Conservation (phyloP, 2,113 vertebrate genomes). For the Microtus pennsylvanicus region DNA sequence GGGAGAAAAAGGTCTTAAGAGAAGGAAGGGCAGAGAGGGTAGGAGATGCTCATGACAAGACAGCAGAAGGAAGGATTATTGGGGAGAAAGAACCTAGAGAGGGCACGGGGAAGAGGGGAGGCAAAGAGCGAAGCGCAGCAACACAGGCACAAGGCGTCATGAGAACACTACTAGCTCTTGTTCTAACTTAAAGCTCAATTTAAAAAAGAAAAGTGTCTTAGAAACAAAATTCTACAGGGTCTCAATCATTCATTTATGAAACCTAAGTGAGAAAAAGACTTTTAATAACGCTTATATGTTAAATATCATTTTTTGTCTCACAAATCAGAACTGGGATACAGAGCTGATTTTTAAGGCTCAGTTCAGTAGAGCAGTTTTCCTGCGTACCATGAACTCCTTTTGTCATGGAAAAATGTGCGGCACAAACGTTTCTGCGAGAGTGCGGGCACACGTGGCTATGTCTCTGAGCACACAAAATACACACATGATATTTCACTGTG, state of each 20-base stretch:
- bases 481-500: slow-evolving; percentile 38
- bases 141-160: no score
- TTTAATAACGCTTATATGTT: not conserved
- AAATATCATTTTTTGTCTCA: slow-evolving; percentile 36
- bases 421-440: slow-evolving; percentile 11
- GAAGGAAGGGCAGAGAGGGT: not conserved
- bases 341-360: slow-evolving; percentile 30
- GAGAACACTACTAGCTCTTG: not conserved
- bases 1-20: not conserved
- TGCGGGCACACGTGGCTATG: not conserved
- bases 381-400: not conserved
- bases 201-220: not conserved
- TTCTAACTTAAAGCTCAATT: not conserved
- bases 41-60: not conserved
- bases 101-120: not conserved
- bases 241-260: not conserved
- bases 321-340: not conserved
- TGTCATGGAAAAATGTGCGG: slow-evolving; percentile 9
- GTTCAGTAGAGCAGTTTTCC: not conserved
- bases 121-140: not conserved
- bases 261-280: not conserved
- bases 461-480: slow-evolving; percentile 7
- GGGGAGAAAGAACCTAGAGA: not conserved
- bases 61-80: no score
- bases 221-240: not conserved